Evolutionary conservation across 2,888 invertebrate species (phyloP).

Genomic region (Palloptera scutellata): DNA sequence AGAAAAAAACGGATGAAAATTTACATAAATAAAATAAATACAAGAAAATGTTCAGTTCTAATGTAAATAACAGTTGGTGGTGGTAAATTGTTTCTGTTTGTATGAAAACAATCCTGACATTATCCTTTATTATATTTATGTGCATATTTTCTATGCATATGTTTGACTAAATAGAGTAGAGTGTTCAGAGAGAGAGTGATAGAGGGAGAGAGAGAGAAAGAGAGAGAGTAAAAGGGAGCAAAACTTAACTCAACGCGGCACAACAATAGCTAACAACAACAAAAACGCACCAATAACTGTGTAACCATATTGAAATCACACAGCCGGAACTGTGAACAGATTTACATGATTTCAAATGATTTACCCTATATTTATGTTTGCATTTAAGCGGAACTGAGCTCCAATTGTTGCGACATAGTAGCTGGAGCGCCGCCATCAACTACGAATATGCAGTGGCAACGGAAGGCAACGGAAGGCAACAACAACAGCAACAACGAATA

Average conservation of each 20-base stretch:
- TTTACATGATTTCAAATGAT: conserved; percentile 28
- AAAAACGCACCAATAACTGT: no score
- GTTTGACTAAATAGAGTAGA: no score
- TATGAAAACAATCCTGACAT: no score
- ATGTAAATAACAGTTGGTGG: no score
- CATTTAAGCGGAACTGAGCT: conserved; percentile 27
- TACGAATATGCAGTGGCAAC: not conserved
- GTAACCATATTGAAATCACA: not conserved
- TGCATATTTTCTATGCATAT: no score
- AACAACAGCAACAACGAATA: conserved; percentile 11
- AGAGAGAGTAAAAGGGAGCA: not conserved
- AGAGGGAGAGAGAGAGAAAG: no score
- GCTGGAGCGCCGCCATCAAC: conserved; percentile 5
- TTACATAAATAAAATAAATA: no score
- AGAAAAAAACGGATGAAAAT: no score
- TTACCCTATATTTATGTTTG: conserved; percentile 27
- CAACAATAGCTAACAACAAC: conserved; percentile 6
- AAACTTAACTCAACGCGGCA: conserved; percentile 13
- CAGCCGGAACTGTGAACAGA: conserved; percentile 18
- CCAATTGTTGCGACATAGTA: conserved; percentile 19
- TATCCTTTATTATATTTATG: no score
- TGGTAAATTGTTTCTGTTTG: no score
- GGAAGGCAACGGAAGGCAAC: conserved; percentile 18
- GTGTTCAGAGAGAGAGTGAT: no score
- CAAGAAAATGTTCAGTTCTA: no score